phyloP scores from a whole-genome alignment of 2,888 invertebrate genomes.

The Gastracanthus pulcherrimus region DNA sequence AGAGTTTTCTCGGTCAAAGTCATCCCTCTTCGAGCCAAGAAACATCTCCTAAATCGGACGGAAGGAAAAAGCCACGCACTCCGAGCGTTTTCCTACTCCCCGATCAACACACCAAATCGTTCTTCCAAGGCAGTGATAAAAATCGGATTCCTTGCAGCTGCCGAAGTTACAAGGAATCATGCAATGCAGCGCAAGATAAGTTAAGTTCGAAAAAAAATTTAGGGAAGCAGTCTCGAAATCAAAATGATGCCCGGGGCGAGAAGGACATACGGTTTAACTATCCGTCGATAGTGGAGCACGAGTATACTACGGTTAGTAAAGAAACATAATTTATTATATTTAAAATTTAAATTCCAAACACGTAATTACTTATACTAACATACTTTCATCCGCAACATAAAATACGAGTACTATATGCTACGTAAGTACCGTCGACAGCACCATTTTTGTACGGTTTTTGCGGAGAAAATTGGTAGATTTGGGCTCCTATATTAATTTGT shows the following conservation, averaged over 20 bases:
- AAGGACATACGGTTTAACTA: slow-evolving; percentile 43
- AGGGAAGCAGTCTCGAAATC: slow-evolving; percentile 13
- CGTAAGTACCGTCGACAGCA: too few species aligned
- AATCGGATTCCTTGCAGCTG: slow-evolving; percentile 15
- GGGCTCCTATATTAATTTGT: too few species aligned
- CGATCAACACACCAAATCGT: neutral
- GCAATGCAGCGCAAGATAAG: neutral
- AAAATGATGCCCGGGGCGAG: slow-evolving; percentile 5
- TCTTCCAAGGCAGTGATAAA: neutral
- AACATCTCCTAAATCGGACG: neutral
- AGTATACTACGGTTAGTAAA: slow-evolving; percentile 48
- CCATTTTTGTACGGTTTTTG: too few species aligned
- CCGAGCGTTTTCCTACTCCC: slow-evolving; percentile 20
- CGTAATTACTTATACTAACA: too few species aligned
- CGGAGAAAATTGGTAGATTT: too few species aligned
- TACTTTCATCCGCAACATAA: too few species aligned
- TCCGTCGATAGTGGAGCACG: slow-evolving; percentile 37
- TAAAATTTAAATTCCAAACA: too few species aligned
- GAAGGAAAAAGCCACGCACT: neutral
- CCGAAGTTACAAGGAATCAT: neutral
- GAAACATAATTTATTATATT: neutral
- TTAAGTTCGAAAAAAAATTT: neutral
- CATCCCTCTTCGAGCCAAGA: slow-evolving; percentile 14
- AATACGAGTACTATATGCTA: too few species aligned
- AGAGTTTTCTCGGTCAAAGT: slow-evolving; percentile 18